Evolutionary conservation across 2,113 vertebrate species (phyloP).

Genomic region (Kryptolebias marmoratus): DNA sequence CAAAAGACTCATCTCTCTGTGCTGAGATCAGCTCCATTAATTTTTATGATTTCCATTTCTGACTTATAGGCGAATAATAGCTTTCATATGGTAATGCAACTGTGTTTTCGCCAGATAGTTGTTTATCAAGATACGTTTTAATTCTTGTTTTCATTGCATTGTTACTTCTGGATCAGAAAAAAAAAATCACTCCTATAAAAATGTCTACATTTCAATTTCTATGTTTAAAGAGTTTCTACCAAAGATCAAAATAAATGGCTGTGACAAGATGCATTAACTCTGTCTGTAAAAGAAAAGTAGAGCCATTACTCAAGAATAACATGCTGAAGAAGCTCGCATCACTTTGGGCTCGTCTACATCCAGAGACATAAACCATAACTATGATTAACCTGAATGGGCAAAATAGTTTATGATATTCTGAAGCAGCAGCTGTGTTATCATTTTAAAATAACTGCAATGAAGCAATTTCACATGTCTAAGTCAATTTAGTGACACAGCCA

Average conservation of each 20-base stretch:
- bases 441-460: slow-evolving; percentile 7
- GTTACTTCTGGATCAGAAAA: slow-evolving; percentile 39
- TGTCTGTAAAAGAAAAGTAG: not conserved
- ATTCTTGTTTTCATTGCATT: slow-evolving; percentile 14
- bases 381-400: not conserved
- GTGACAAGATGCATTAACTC: slow-evolving; percentile 16
- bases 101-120: slow-evolving; percentile 20
- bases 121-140: slow-evolving; percentile 40
- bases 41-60: slow-evolving; percentile 52
- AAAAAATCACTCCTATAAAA: slow-evolving; percentile 17
- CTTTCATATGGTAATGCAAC: slow-evolving; percentile 64
- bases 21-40: slow-evolving; percentile 53
- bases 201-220: slow-evolving; percentile 28
- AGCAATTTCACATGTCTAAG: slow-evolving; percentile 15
- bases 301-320: slow-evolving; percentile 1
- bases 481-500: slow-evolving; percentile 8
- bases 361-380: slow-evolving; percentile 7
- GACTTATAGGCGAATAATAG: slow-evolving; percentile 45
- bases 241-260: slow-evolving; percentile 11
- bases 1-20: slow-evolving; percentile 30
- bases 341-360: not conserved
- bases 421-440: not conserved
- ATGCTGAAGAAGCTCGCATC: slow-evolving; percentile 2
- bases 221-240: not conserved
- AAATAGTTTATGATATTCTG: slow-evolving; percentile 2